Conservation (phyloP, 2,888 invertebrate species). For the Luperina nickerlii region DNA sequence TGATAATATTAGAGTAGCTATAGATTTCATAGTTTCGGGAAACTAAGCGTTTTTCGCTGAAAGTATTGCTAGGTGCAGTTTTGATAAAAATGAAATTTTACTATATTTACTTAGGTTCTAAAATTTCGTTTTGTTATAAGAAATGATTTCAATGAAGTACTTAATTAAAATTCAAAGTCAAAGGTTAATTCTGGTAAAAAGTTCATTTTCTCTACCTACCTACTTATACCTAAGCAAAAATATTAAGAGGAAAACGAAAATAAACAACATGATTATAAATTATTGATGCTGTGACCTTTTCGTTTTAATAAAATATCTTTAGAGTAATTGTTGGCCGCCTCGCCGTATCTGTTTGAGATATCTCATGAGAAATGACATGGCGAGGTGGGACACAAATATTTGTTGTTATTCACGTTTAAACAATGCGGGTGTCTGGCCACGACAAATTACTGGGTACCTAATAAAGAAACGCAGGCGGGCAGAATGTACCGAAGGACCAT, state of each 20-base stretch:
- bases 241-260: neutral
- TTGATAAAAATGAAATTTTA: neutral
- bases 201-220: too few relatives aligned
- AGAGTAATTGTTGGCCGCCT: constrained; percentile 15
- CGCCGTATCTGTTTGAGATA: constrained; percentile 31
- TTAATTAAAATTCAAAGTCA: neutral
- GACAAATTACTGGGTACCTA: constrained; percentile 39
- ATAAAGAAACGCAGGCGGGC: constrained; percentile 17
- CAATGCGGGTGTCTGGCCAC: constrained; percentile 39
- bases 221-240: neutral
- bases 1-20: too few relatives aligned
- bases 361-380: constrained; percentile 25
- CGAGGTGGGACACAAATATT: constrained; percentile 37
- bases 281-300: neutral
- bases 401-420: constrained; percentile 50
- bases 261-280: neutral
- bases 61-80: neutral
- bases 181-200: neutral
- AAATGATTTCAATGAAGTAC: neutral
- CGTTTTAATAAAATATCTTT: constrained; percentile 5
- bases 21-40: neutral
- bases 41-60: neutral
- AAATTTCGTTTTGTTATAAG: neutral
- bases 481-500: constrained; percentile 16
- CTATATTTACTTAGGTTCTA: neutral